Evolutionary conservation across 1,140 invertebrate species (phyloP).

Genomic region (Myzus persicae): DNA sequence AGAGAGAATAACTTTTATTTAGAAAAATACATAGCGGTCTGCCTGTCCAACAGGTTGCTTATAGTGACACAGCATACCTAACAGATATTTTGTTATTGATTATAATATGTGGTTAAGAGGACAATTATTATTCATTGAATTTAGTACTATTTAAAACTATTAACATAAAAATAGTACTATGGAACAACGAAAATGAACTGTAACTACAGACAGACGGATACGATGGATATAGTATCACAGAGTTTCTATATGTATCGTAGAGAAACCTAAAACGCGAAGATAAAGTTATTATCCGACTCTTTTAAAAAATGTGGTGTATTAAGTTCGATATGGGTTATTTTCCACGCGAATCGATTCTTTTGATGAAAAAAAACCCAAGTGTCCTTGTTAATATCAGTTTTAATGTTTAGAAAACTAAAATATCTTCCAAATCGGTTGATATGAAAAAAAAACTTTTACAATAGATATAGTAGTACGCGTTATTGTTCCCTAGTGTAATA

Average conservation of each 20-base stretch:
- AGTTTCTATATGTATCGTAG: neutral
- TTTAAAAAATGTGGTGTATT: neutral
- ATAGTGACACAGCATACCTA: too few relatives aligned
- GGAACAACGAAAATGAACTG: neutral
- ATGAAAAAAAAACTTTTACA: neutral
- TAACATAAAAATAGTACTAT: too few relatives aligned
- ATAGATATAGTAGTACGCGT: neutral
- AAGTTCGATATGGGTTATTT: neutral
- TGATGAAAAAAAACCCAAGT: neutral
- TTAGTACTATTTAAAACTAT: too few relatives aligned
- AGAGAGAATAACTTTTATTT: too few relatives aligned
- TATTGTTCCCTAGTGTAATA: slow-evolving; percentile 33
- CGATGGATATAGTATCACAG: neutral
- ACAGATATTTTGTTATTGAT: too few relatives aligned
- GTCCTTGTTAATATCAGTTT: neutral
- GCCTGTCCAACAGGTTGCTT: too few relatives aligned
- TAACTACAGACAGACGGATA: neutral
- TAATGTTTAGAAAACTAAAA: neutral
- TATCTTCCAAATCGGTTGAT: neutral
- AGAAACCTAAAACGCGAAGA: neutral
- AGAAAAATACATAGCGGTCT: too few relatives aligned
- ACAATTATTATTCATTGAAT: too few relatives aligned
- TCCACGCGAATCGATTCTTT: neutral
- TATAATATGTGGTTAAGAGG: too few relatives aligned
- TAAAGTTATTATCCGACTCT: neutral